These are phyloP conservation scores for Poeciliopsis prolifica DNA, from an alignment of 2,113 vertebrate species.

Conservation along the genomic window DNA sequence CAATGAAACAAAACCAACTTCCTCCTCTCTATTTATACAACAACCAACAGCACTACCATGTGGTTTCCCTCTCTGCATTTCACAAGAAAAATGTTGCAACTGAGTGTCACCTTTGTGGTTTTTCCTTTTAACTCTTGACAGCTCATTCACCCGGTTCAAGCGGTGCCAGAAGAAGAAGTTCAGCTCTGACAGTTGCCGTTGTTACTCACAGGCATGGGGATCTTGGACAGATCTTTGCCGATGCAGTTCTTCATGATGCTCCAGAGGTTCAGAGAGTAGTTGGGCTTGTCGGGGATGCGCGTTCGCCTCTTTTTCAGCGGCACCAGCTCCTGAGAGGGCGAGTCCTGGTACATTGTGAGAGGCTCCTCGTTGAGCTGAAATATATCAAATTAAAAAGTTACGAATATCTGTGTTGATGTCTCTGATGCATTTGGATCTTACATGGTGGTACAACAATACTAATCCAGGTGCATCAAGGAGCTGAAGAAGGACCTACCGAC, in stretches of 20 bases:
- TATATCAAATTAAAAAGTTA: no score
- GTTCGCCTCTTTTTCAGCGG: conserved; percentile 86
- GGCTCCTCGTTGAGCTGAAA: conserved; percentile 87
- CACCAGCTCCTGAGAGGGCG: conserved; percentile 73
- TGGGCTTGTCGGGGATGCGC: conserved; percentile 91
- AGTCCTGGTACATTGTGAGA: conserved; percentile 77
- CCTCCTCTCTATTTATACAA: neutral
- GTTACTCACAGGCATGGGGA: conserved; percentile 91
- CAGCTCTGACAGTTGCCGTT: no score
- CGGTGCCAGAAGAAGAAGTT: no score
- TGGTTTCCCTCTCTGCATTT: neutral
- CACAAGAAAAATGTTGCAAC: neutral
- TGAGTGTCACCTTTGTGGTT: neutral
- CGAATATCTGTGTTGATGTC: neutral
- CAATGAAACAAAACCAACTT: neutral
- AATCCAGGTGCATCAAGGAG: neutral
- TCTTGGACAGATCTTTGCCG: conserved; percentile 94
- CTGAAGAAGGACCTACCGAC: conserved; percentile 77
- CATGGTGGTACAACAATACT: neutral
- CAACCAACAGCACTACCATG: neutral
- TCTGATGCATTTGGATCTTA: neutral
- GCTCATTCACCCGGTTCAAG: no score
- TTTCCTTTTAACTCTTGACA: no score
- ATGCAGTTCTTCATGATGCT: conserved; percentile 99
- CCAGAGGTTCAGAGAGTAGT: conserved; percentile 95